Conservation (phyloP, 2,113 vertebrate species). For the Tretioscincus oriximinensis region DNA sequence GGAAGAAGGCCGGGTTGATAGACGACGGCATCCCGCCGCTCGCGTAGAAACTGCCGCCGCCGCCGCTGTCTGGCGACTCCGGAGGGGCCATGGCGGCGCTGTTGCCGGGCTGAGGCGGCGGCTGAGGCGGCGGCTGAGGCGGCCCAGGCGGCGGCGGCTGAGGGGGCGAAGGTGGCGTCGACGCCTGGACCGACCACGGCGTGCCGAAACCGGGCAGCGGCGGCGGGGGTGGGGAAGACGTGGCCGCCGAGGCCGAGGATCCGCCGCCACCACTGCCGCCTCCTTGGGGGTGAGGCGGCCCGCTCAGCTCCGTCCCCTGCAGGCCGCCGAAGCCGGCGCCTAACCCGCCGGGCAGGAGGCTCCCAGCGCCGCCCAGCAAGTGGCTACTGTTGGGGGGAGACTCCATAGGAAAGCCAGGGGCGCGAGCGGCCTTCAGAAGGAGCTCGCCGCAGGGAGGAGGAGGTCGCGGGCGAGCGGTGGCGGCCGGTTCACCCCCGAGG, state of each 20-base stretch:
- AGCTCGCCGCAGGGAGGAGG: neutral
- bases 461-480: neutral
- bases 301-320: slow-evolving; percentile 83
- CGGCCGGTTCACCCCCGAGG: neutral
- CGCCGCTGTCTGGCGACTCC: slow-evolving; percentile 80
- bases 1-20: slow-evolving; percentile 93
- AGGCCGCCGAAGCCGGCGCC: slow-evolving; percentile 84
- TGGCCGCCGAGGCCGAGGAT: slow-evolving; percentile 73
- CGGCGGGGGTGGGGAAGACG: slow-evolving; percentile 73
- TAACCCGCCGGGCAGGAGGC: slow-evolving; percentile 81
- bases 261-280: slow-evolving; percentile 50
- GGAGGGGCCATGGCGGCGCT: slow-evolving; percentile 78
- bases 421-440: neutral
- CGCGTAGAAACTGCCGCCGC: slow-evolving; percentile 81
- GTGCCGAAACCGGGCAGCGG: slow-evolving; percentile 89
- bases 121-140: slow-evolving; percentile 71
- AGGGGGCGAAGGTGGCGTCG: slow-evolving; percentile 78
- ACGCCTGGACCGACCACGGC: slow-evolving; percentile 93
- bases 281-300: slow-evolving; percentile 49
- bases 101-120: slow-evolving; percentile 64
- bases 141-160: slow-evolving; percentile 54
- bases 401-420: slow-evolving; percentile 69
- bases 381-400: slow-evolving; percentile 79
- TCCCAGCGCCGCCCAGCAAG: slow-evolving; percentile 77
- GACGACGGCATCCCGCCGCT: slow-evolving; percentile 87